These are phyloP conservation scores for Misgurnus anguillicaudatus DNA, from an alignment of 2,113 vertebrate species.

Conservation along the genomic window DNA sequence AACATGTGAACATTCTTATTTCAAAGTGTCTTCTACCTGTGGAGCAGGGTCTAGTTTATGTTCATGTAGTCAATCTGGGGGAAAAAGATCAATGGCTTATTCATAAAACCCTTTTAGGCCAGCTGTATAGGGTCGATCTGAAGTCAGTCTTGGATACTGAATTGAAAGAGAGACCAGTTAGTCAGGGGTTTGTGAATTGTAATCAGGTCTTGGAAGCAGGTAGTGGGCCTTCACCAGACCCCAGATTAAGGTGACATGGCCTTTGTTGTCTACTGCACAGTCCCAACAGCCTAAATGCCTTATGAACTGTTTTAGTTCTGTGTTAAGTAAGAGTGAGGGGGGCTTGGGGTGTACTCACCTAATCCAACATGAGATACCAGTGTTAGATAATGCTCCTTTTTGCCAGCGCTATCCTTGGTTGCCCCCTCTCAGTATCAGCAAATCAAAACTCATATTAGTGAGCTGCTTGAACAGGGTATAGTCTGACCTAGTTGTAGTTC, in stretches of 20 bases:
- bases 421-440: too few species aligned
- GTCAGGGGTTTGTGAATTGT: neutral
- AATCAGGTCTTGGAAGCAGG: neutral
- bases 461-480: too few species aligned
- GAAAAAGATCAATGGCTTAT: neutral
- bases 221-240: neutral
- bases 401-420: too few species aligned
- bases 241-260: neutral
- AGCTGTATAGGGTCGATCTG: neutral
- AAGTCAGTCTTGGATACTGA: neutral
- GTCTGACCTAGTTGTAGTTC: too few species aligned
- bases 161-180: neutral
- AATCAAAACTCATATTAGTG: too few species aligned
- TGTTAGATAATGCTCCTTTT: too few species aligned
- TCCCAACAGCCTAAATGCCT: neutral
- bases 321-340: neutral
- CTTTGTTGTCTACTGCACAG: neutral
- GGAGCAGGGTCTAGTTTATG: too few species aligned
- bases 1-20: neutral
- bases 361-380: too few species aligned
- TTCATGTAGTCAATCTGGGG: neutral
- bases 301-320: neutral
- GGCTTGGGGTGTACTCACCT: neutral
- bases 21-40: neutral
- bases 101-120: neutral